Evolutionary conservation across 2,888 invertebrate genomes (phyloP).

Genomic region (Pterobdella sp.): DNA sequence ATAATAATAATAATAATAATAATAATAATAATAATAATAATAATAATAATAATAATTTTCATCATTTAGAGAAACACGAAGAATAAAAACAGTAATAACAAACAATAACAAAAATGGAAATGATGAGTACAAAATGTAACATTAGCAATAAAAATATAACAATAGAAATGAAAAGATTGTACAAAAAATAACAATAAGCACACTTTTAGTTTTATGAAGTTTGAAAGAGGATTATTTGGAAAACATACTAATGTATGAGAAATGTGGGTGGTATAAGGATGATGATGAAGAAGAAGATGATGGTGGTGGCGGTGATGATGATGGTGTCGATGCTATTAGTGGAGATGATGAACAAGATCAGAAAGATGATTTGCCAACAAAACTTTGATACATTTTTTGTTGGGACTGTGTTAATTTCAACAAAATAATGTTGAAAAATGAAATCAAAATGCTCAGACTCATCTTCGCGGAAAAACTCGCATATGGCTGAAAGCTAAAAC

Average conservation of each 20-base stretch:
- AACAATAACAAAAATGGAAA: neutral
- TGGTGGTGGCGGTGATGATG: neutral
- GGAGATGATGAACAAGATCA: neutral
- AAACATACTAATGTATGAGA: neutral
- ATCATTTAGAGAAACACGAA: neutral
- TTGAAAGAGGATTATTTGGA: too few species aligned
- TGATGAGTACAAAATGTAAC: too few species aligned
- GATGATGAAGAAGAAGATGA: constrained; percentile 12
- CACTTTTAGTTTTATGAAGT: too few species aligned
- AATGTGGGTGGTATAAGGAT: neutral
- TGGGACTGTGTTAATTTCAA: too few species aligned
- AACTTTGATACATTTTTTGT: too few species aligned
- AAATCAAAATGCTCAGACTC: neutral
- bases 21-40: neutral
- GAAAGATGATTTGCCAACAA: neutral
- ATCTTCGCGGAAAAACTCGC: neutral
- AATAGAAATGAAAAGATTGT: too few species aligned
- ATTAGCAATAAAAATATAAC: too few species aligned
- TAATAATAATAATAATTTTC: too few species aligned
- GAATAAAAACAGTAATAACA: neutral
- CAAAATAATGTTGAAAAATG: too few species aligned
- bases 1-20: constrained; percentile 18
- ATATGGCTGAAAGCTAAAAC: too few species aligned
- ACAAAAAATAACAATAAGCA: too few species aligned
- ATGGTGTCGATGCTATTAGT: neutral